Percentiles rank a stretch among this genome's conserved stretches.
Conservation (phyloP, 2,797 vertebrate genomes). For the Serranus cabrilla region DNA sequence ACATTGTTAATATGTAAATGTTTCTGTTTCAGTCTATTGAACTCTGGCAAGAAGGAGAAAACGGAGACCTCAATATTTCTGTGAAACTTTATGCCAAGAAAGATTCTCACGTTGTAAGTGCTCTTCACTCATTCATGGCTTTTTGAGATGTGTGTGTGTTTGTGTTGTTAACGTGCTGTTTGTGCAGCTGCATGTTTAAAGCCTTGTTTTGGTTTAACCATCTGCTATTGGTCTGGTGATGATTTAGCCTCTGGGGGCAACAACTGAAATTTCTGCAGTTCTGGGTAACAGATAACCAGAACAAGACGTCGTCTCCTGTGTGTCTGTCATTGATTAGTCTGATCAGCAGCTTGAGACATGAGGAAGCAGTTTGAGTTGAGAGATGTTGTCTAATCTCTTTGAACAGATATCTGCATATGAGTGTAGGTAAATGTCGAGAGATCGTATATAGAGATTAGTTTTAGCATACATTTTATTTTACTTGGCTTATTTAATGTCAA, state of each 20-base stretch:
- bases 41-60: constrained; percentile 89
- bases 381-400: too few relatives aligned
- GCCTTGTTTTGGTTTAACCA: background rate
- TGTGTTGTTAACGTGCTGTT: background rate
- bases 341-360: too few relatives aligned
- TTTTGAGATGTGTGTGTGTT: background rate
- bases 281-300: too few relatives aligned
- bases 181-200: background rate
- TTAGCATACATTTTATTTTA: background rate
- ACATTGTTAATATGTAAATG: background rate
- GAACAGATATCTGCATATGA: too few relatives aligned
- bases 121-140: background rate
- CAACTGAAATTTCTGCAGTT: too few relatives aligned
- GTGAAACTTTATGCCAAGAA: constrained; percentile 90
- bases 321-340: too few relatives aligned
- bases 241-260: too few relatives aligned
- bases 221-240: too few relatives aligned
- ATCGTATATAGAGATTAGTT: too few relatives aligned
- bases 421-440: too few relatives aligned
- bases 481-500: background rate
- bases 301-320: too few relatives aligned
- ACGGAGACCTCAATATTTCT: constrained; percentile 88
- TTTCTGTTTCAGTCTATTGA: constrained; percentile 84
- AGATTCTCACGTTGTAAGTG: constrained; percentile 91
- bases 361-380: too few relatives aligned